Evolutionary conservation across 2,888 invertebrate genomes (phyloP).

Genomic region (Dusona sp.): DNA sequence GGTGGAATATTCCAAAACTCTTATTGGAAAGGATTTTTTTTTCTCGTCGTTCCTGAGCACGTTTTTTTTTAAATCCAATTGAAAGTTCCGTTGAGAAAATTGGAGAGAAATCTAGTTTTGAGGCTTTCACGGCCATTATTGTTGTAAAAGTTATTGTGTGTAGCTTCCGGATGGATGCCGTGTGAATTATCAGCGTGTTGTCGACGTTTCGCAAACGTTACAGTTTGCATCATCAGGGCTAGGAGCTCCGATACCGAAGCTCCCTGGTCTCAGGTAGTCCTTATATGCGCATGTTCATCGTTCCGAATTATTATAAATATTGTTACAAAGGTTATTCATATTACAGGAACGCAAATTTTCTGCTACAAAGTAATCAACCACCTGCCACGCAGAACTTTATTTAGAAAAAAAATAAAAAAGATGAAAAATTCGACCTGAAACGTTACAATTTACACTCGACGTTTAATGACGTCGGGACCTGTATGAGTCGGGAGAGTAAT

Average conservation of each 20-base stretch:
- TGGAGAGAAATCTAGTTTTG: too few relatives aligned
- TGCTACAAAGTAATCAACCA: slow-evolving; percentile 39
- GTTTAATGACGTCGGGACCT: slow-evolving; percentile 21
- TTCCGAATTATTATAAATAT: background rate
- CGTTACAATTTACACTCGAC: slow-evolving; percentile 39
- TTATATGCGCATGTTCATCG: too few relatives aligned
- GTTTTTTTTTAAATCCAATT: background rate
- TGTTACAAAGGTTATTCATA: slow-evolving; percentile 1
- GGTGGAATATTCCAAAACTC: background rate
- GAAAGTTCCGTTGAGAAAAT: background rate
- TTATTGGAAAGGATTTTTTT: background rate
- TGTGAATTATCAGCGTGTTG: too few relatives aligned
- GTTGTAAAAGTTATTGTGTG: too few relatives aligned
- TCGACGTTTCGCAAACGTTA: too few relatives aligned
- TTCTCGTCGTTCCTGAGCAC: background rate
- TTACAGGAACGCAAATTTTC: background rate
- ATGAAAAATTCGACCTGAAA: slow-evolving; percentile 7
- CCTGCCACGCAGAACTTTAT: slow-evolving; percentile 38
- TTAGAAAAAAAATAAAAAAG: background rate
- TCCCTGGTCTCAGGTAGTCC: too few relatives aligned
- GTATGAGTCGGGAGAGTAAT: slow-evolving; percentile 13
- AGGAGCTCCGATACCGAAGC: too few relatives aligned
- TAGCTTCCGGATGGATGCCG: too few relatives aligned
- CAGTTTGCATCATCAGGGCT: too few relatives aligned
- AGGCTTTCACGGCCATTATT: too few relatives aligned